Evolutionary conservation across 2,888 invertebrate genomes (phyloP), one percentile per base, ranked within the genome.

Genomic region (Eutolmus rufibarbis): DNA sequence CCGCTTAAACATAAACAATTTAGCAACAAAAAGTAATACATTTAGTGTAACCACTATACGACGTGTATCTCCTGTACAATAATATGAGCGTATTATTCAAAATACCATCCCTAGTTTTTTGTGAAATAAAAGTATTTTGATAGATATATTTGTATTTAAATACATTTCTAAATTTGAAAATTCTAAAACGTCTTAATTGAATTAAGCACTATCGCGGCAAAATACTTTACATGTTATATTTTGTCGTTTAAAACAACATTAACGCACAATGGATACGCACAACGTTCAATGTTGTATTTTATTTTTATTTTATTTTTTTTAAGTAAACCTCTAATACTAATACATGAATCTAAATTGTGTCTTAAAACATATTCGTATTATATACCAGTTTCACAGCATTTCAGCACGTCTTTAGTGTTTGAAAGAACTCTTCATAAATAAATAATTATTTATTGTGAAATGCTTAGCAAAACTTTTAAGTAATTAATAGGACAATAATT

Each of bases 231-330:
- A 19, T 56, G 1, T 3, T 57, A 57, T 57, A 9, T 57, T 57
- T 57, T 57, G 57, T 23, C 57, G 57, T 57, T 57, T 66, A 23
- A 66, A 37, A 78, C 78, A 78, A 78, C 78, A 43, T 78, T 78
- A 43, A 78, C 78, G 78, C 78, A 78, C 78, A 78, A 78, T 43
- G 43, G 19, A 78, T 78, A 78, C 78, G 78, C 78, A 78, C 78
- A 78, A 78, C 23, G 66, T 23, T 66, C 23, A 66, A 66, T 66
- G 66, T 66, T 66, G 66, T 66, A 14, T 46, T 46, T 66, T 66
- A n/a, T n/a, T n/a, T n/a, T n/a, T n/a, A n/a, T n/a, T n/a, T n/a
- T n/a, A n/a, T 1, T 66, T 66, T 66, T 66, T 66, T 66, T 19
- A 56, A 28, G 9, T 66, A 28, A 28, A 28, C 9, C 28, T 66